A percentile compares a stretch with the other conserved stretches of the same genome.
These are phyloP conservation scores for Stichodactyla mertensii DNA, from an alignment of 64 coral and sea anemone species.

Conservation along the genomic window DNA sequence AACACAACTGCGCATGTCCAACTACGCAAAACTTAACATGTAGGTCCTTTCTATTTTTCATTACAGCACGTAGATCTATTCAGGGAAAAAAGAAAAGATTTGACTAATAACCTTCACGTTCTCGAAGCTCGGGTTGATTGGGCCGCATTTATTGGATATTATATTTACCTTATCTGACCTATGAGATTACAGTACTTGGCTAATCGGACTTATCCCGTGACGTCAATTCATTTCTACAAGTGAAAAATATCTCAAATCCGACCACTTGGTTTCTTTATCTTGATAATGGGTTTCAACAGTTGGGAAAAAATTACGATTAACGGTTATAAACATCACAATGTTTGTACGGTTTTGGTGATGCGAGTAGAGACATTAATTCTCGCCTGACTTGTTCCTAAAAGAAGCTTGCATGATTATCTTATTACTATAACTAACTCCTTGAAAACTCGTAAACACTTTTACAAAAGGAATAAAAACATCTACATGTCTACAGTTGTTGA, in stretches of 20 bases:
- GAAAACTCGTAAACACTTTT: neutral
- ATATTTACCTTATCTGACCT: neutral
- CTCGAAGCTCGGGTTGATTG: neutral
- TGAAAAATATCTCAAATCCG: neutral
- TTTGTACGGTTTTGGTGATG: too few relatives aligned
- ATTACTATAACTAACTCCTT: neutral
- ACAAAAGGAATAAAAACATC: neutral
- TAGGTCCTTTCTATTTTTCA: too few relatives aligned
- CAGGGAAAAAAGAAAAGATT: too few relatives aligned
- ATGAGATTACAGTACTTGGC: neutral
- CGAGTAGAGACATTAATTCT: too few relatives aligned
- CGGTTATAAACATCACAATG: neutral
- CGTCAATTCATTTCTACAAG: neutral
- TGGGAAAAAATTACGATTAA: neutral
- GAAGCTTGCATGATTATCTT: too few relatives aligned
- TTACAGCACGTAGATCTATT: too few relatives aligned
- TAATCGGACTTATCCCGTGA: neutral
- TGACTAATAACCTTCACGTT: too few relatives aligned
- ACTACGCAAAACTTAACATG: too few relatives aligned
- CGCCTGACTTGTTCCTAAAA: too few relatives aligned
- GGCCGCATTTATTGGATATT: neutral
- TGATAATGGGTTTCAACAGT: neutral
- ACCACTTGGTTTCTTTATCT: neutral
- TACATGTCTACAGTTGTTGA: neutral
- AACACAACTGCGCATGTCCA: too few relatives aligned